Evolutionary conservation across 2,797 vertebrate species (phyloP).

Genomic region (Lophotriccus pileatus): DNA sequence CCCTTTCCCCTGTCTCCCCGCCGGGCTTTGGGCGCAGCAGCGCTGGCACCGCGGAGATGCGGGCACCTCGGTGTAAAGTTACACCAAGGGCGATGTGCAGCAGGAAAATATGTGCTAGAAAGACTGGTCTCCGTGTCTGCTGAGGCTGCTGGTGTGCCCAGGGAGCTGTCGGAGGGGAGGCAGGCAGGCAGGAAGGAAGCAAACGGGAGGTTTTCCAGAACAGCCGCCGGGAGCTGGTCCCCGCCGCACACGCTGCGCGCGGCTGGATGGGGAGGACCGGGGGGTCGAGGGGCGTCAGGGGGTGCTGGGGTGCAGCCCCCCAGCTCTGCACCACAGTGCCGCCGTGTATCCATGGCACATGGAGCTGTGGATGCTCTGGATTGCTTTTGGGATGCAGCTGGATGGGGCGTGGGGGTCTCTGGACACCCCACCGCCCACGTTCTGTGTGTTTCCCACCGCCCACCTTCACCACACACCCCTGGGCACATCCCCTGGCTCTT

Average conservation of each 20-base stretch:
- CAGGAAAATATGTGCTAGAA: constrained; percentile 41
- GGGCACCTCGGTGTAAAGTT: constrained; percentile 60
- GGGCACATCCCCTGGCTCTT: background rate
- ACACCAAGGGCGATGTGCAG: constrained; percentile 21
- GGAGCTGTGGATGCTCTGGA: background rate
- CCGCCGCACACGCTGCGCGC: background rate
- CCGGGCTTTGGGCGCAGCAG: constrained; percentile 26
- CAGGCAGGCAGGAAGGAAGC: constrained; percentile 47
- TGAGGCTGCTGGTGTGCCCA: constrained; percentile 40
- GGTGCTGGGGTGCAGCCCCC: background rate
- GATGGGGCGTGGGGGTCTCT: background rate
- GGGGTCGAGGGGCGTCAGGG: background rate
- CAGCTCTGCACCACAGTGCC: background rate
- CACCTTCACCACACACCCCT: background rate
- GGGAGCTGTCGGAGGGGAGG: constrained; percentile 42
- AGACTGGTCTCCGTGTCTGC: constrained; percentile 36
- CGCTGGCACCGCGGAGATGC: constrained; percentile 53
- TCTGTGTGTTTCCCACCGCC: background rate
- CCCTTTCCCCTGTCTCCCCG: constrained; percentile 2
- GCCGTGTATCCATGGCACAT: rapidly evolving
- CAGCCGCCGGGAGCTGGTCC: constrained; percentile 23
- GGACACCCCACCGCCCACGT: background rate
- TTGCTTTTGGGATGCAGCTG: background rate
- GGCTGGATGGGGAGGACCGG: background rate
- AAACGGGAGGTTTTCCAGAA: constrained; percentile 51